These are phyloP conservation scores for Lepidocyrtoides sp. DNA, from an alignment of 2,888 invertebrate species.

Conservation along the genomic window DNA sequence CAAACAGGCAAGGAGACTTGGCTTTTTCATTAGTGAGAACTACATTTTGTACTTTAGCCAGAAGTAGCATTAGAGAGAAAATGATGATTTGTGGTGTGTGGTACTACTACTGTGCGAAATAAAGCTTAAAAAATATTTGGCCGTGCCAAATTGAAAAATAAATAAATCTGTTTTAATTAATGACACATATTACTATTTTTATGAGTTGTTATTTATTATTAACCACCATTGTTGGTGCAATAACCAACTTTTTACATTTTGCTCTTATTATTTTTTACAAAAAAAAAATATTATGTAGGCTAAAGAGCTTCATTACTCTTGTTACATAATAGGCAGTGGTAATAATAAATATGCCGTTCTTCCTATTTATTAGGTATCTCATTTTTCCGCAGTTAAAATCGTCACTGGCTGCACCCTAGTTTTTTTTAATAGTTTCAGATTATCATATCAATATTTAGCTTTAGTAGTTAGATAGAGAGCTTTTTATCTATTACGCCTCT, in stretches of 20 bases:
- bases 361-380: conserved; percentile 20
- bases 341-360: not conserved
- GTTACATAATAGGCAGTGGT: not conserved
- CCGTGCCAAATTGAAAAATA: conserved; percentile 38
- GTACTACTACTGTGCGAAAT: too few species aligned
- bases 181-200: too few species aligned
- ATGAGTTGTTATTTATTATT: not conserved
- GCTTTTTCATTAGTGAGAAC: conserved; percentile 22
- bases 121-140: not conserved
- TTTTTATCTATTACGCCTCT: too few species aligned
- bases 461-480: too few species aligned
- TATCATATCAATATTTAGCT: not conserved
- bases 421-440: not conserved
- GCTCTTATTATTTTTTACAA: conserved; percentile 9
- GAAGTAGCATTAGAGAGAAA: too few species aligned
- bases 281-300: conserved; percentile 30
- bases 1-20: not conserved
- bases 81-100: too few species aligned
- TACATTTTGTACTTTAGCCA: conserved; percentile 2
- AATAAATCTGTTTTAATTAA: conserved; percentile 44
- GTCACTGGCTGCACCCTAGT: conserved; percentile 41
- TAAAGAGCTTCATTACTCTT: conserved; percentile 31
- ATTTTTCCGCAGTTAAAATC: conserved; percentile 8
- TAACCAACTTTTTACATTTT: not conserved
- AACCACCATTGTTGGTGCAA: not conserved